These are phyloP conservation scores for Caenorhabditis imperialis DNA, from an alignment of 2,888 invertebrate species.

Conservation along the genomic window DNA sequence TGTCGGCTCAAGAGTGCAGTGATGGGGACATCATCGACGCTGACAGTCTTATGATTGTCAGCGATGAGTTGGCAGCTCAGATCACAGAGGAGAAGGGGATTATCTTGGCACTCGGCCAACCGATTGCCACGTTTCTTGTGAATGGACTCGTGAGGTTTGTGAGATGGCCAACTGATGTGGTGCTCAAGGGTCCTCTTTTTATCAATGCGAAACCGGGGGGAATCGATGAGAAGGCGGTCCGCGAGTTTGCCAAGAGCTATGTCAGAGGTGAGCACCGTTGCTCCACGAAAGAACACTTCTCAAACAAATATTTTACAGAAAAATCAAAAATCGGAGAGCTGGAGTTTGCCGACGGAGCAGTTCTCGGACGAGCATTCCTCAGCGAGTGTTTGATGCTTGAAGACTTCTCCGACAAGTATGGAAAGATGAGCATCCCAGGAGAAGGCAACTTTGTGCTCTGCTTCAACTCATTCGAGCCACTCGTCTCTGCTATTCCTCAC, in stretches of 20 bases:
- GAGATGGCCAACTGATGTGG: constrained; percentile 60
- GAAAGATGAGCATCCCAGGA: constrained; percentile 41
- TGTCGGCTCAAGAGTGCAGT: constrained; percentile 10
- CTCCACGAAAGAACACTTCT: background rate
- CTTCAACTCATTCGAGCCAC: constrained; percentile 60
- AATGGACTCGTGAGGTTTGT: constrained; percentile 51
- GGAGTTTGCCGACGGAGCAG: constrained; percentile 62
- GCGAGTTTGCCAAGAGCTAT: constrained; percentile 43
- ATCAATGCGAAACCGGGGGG: constrained; percentile 52
- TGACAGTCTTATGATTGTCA: constrained; percentile 53
- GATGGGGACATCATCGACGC: constrained; percentile 51
- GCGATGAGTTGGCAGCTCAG: constrained; percentile 51
- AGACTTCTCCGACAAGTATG: constrained; percentile 61
- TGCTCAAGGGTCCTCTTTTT: constrained; percentile 66
- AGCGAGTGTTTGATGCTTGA: constrained; percentile 58
- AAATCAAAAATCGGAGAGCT: constrained; percentile 27
- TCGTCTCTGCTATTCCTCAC: constrained; percentile 65
- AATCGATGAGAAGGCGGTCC: constrained; percentile 36
- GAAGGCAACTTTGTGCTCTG: constrained; percentile 63
- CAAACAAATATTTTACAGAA: constrained; percentile 18
- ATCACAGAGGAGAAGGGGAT: constrained; percentile 62
- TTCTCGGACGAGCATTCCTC: constrained; percentile 65
- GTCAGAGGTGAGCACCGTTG: constrained; percentile 36
- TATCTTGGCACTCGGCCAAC: constrained; percentile 59
- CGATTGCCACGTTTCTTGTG: constrained; percentile 58